Conservation (phyloP, 2,113 vertebrate genomes). For the Nerophis ophidion region DNA sequence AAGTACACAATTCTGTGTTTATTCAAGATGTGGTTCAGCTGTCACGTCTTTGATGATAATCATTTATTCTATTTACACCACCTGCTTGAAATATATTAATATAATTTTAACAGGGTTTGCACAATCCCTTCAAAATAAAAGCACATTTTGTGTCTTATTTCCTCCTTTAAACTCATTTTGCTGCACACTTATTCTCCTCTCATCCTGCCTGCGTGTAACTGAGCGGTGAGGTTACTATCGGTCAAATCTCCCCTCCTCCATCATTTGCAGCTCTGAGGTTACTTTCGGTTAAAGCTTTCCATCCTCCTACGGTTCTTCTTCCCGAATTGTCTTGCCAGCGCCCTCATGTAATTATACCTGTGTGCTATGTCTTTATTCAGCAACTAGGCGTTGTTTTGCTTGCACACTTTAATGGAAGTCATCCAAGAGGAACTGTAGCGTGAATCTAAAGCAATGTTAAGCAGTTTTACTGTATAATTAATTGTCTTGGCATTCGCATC, state of each 20-base stretch:
- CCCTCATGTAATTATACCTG: neutral
- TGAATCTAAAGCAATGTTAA: too few species aligned
- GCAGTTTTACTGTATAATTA: too few species aligned
- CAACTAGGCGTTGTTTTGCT: neutral
- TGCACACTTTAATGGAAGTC: neutral
- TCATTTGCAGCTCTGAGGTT: neutral
- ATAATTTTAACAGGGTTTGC: too few species aligned
- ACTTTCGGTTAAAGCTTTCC: conserved; percentile 9
- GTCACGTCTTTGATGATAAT: fast-evolving
- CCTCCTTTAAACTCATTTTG: neutral
- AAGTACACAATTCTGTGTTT: conserved; percentile 12
- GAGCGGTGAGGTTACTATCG: conserved; percentile 67
- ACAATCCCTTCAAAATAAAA: too few species aligned
- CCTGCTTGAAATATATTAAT: neutral
- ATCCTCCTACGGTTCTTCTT: conserved; percentile 15
- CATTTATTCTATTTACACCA: too few species aligned
- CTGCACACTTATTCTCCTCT: conserved; percentile 2
- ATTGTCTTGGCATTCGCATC: too few species aligned
- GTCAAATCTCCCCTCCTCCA: conserved; percentile 55
- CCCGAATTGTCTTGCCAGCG: conserved; percentile 6
- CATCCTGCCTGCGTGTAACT: conserved; percentile 1
- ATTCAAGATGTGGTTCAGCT: neutral
- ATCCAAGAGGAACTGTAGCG: neutral
- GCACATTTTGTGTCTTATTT: too few species aligned
- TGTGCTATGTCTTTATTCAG: neutral